Conservation (phyloP, 2,797 vertebrate species). For the Pangasius larnaudii region DNA sequence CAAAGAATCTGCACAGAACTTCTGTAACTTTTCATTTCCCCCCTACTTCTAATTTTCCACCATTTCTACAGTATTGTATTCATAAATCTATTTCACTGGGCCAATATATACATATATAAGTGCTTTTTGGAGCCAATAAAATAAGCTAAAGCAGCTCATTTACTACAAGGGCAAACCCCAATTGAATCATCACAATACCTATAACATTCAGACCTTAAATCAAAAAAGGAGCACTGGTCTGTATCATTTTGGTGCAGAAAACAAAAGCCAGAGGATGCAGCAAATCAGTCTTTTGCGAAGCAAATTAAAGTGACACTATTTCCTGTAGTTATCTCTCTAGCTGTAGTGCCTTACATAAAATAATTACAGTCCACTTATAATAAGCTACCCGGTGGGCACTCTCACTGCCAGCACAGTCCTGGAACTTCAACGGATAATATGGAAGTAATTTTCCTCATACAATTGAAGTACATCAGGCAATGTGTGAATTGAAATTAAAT, state of each 20-base stretch:
- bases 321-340: conserved; percentile 37
- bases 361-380: conserved; percentile 50
- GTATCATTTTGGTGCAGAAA: conserved; percentile 26
- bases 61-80: background rate
- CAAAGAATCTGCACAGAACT: background rate
- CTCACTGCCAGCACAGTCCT: conserved; percentile 26
- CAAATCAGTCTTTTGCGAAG: conserved; percentile 38
- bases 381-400: conserved; percentile 34
- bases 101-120: background rate
- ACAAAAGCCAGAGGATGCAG: conserved; percentile 30
- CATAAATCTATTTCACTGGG: background rate
- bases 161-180: background rate
- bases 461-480: conserved; percentile 37
- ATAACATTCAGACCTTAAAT: background rate
- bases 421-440: conserved; percentile 39
- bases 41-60: background rate
- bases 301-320: conserved; percentile 40
- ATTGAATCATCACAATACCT: background rate
- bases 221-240: conserved; percentile 33
- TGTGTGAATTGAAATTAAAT: conserved; percentile 20
- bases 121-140: background rate
- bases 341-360: conserved; percentile 42
- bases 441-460: conserved; percentile 39
- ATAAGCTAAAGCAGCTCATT: background rate
- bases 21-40: background rate